Conservation (phyloP, 2,113 vertebrate genomes). For the Megatriorchis doriae region DNA sequence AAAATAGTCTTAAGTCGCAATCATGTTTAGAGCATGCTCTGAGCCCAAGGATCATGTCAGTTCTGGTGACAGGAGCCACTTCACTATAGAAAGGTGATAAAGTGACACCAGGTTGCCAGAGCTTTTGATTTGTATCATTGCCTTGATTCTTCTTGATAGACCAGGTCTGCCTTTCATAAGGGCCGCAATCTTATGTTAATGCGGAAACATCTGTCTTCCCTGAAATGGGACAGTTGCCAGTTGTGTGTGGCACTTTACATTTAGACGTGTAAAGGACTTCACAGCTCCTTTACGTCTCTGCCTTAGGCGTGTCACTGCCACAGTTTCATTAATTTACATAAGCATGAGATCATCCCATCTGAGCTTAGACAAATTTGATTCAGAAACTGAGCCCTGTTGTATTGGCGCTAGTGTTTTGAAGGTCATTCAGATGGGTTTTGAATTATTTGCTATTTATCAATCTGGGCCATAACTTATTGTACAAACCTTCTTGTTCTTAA, state of each 20-base stretch:
- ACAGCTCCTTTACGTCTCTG: not conserved
- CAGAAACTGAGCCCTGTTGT: not conserved
- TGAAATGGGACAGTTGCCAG: not conserved
- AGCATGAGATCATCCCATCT: not conserved
- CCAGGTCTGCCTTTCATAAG: not conserved
- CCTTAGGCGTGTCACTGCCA: not conserved
- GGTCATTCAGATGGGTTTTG: not conserved
- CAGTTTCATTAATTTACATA: not conserved
- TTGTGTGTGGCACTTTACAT: not conserved
- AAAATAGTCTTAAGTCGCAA: not conserved
- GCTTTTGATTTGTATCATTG: not conserved
- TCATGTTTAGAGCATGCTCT: not conserved
- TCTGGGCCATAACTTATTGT: not conserved
- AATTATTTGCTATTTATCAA: not conserved
- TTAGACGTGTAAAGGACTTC: not conserved
- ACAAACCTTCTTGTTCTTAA: not conserved
- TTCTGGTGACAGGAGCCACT: not conserved
- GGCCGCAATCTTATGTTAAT: not conserved
- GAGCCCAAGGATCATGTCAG: not conserved
- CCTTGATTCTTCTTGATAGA: not conserved
- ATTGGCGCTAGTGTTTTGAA: not conserved
- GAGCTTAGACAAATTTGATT: not conserved
- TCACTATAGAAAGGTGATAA: not conserved
- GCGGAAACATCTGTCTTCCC: not conserved
- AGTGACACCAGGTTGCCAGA: not conserved